Base-by-base conservation (phyloP, 2,113 vertebrate genomes). In the Apteryx mantelli region DNA sequence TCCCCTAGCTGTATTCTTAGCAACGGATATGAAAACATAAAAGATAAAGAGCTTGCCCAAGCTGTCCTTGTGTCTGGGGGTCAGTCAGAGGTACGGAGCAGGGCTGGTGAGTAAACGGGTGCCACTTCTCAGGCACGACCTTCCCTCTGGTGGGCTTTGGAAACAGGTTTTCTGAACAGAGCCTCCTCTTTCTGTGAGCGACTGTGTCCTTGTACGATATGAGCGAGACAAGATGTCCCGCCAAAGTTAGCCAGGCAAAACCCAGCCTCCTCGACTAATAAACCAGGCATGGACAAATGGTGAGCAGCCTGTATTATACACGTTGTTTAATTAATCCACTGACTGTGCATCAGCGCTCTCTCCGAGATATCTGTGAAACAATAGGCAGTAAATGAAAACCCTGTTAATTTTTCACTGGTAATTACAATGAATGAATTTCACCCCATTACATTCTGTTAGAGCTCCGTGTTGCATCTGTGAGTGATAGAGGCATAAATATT, bases 401-500 rank as follows among this genome's bases (percentile, higher is more conserved):
- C 60, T 69, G 63, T 89, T 84, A 83, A 78, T 91, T 82, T 94
- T 86, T 86, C 64, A 77, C 85, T 86, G 78, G 50, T 94, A 97
- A 96, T 97, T 97, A 89, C 91, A 50, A 10, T 36, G 85, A 86
- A 95, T 94, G 85, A 87, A 81, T 97, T 96, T 94, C 79, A 53
- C 46, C 48, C 92, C 8, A 11, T 96, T 97, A 87, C 38, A 2
- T 91, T 90, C 86, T 71, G 88, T 68, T 95, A 88, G 78, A 91
- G 89, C 79, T 96, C 70, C 0, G 13, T 91, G 92, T 80, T 91
- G 85, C 70, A 65, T 87, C 89, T 71, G 63, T 97, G 92, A 95
- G 70, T 95, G 95, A 96, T 97, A 44, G 91, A 48, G 82, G 22
- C 85, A 89, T 97, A 97, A 97, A 96, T 96, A 97, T 96, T 92